A percentile compares a stretch with the other conserved stretches of the same genome.
phyloP scores from a whole-genome alignment of 1,140 invertebrate genomes.

The Magallana angulata region DNA sequence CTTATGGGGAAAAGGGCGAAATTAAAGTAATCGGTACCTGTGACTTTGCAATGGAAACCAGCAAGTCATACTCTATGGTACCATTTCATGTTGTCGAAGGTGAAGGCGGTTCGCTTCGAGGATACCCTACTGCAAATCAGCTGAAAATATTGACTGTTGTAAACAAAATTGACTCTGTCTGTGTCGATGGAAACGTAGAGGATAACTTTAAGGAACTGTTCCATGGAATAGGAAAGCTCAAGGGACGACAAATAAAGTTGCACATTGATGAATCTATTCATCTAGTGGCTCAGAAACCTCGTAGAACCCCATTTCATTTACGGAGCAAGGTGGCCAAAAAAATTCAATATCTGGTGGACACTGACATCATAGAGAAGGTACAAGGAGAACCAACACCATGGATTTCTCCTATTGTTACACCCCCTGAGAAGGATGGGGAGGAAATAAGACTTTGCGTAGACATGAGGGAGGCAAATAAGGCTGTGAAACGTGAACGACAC shows the following conservation, averaged over 20 bases:
- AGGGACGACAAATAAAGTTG: neutral
- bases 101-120: slow-evolving; percentile 30
- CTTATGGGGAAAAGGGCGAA: slow-evolving; percentile 37
- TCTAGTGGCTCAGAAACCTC: slow-evolving; percentile 37
- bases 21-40: slow-evolving; percentile 33
- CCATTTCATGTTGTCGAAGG: slow-evolving; percentile 44
- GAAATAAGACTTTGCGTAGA: slow-evolving; percentile 69
- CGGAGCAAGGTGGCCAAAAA: slow-evolving; percentile 58
- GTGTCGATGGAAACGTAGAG: neutral
- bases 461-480: slow-evolving; percentile 66
- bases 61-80: slow-evolving; percentile 4
- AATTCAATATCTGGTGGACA: slow-evolving; percentile 55
- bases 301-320: slow-evolving; percentile 46
- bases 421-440: slow-evolving; percentile 47
- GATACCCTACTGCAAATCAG: slow-evolving; percentile 6
- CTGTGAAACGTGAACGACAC: too few species aligned
- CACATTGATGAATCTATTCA: slow-evolving; percentile 39
- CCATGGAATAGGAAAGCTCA: slow-evolving; percentile 44
- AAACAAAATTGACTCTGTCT: slow-evolving; percentile 15
- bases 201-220: slow-evolving; percentile 20
- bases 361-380: slow-evolving; percentile 63
- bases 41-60: slow-evolving; percentile 29
- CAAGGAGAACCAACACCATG: slow-evolving; percentile 53
- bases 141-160: slow-evolving; percentile 36
- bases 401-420: slow-evolving; percentile 56